phyloP scores from a whole-genome alignment of 2,113 vertebrate genomes.

The Columbina picui region DNA sequence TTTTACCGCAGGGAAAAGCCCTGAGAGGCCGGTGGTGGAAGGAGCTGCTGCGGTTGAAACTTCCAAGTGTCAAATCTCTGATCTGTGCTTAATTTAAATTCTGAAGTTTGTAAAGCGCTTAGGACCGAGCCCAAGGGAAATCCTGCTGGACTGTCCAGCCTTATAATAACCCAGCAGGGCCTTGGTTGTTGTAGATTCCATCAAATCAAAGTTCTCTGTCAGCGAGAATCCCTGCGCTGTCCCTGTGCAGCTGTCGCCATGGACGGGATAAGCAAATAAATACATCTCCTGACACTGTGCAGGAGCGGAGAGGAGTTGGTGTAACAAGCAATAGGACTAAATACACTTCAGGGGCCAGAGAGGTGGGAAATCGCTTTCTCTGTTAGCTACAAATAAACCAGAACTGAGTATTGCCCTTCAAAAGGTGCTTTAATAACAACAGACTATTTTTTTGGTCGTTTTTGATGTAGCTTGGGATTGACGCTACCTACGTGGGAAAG shows the following conservation, averaged over 20 bases:
- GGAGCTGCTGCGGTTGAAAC: fast-evolving
- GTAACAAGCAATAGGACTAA: fast-evolving
- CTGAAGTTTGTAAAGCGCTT: neutral
- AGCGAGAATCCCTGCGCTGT: fast-evolving
- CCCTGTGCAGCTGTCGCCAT: fast-evolving
- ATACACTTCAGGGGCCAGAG: too few species aligned
- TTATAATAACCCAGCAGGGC: fast-evolving
- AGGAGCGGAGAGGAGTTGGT: neutral
- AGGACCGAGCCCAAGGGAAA: fast-evolving
- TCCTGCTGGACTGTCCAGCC: fast-evolving
- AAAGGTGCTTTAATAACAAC: neutral
- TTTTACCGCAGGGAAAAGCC: neutral
- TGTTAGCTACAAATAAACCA: neutral
- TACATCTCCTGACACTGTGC: fast-evolving
- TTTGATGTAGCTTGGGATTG: neutral
- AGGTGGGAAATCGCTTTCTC: fast-evolving
- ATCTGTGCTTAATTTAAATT: fast-evolving
- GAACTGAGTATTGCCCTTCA: fast-evolving
- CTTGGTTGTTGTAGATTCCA: fast-evolving
- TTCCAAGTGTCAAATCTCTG: fast-evolving
- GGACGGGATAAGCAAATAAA: fast-evolving
- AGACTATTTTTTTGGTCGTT: neutral
- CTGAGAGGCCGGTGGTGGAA: neutral
- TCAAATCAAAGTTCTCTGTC: fast-evolving
- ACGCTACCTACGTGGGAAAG: neutral